Percentiles rank a stretch among this genome's conserved stretches.
Conservation (phyloP, 2,888 invertebrate species). For the Criorhina ranunculi region DNA sequence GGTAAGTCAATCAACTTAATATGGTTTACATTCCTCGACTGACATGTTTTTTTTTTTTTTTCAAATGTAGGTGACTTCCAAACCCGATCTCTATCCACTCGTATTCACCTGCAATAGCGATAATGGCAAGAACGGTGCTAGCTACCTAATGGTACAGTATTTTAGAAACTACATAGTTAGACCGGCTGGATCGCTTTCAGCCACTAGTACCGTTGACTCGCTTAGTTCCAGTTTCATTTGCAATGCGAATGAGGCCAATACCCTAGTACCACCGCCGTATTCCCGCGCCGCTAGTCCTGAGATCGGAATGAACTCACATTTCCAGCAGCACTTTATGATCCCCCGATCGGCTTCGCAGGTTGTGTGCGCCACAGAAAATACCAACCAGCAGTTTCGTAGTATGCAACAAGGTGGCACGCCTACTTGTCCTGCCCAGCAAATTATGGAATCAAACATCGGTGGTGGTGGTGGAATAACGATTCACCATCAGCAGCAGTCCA, state of each 20-base stretch:
- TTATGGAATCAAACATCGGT: conserved; percentile 77
- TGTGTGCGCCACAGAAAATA: conserved; percentile 83
- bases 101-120: conserved; percentile 92
- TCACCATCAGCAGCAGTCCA: conserved; percentile 73
- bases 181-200: conserved; percentile 91
- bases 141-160: conserved; percentile 93
- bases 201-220: conserved; percentile 94
- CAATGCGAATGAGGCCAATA: conserved; percentile 94
- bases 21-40: conserved; percentile 7
- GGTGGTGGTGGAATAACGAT: conserved; percentile 73
- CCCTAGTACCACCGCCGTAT: conserved; percentile 93
- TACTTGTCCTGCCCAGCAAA: conserved; percentile 73
- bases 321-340: conserved; percentile 83
- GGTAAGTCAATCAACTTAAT: conserved; percentile 85
- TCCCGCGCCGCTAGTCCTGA: conserved; percentile 91
- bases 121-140: conserved; percentile 89
- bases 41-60: no score
- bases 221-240: conserved; percentile 94
- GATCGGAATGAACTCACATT: conserved; percentile 85
- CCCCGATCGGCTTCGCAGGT: conserved; percentile 87
- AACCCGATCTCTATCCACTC: conserved; percentile 93
- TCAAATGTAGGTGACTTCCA: conserved; percentile 89
- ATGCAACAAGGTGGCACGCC: conserved; percentile 60
- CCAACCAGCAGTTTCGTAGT: conserved; percentile 76
- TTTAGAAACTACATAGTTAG: conserved; percentile 92